These are phyloP conservation scores for Buceros bicornis DNA, from an alignment of 2,797 vertebrate genomes.

Conservation along the genomic window DNA sequence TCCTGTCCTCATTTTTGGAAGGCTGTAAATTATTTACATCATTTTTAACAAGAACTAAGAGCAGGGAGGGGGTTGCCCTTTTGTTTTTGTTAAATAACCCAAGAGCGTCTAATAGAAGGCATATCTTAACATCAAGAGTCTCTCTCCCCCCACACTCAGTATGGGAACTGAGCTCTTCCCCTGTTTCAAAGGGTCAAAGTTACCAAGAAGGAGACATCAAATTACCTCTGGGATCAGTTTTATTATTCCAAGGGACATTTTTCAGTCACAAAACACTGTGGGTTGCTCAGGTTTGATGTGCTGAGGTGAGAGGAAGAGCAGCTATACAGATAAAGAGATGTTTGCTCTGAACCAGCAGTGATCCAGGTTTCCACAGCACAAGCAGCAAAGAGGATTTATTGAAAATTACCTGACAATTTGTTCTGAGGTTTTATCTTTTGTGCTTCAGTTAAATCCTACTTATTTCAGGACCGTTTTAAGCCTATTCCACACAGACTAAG, in stretches of 20 bases:
- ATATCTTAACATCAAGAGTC: neutral
- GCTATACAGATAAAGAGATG: neutral
- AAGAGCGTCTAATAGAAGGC: neutral
- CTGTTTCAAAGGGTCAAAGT: neutral
- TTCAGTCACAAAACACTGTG: neutral
- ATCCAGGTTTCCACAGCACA: neutral
- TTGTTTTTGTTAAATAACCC: neutral
- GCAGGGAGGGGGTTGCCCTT: rapidly evolving
- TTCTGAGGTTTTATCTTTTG: constrained; percentile 25
- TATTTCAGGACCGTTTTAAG: constrained; percentile 14
- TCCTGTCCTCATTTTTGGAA: neutral
- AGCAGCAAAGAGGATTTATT: constrained; percentile 21
- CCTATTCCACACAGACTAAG: neutral
- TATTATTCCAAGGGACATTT: neutral
- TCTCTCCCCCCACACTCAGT: neutral
- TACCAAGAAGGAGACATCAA: neutral
- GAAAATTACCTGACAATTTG: constrained; percentile 39
- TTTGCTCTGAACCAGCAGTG: neutral
- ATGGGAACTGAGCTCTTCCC: neutral
- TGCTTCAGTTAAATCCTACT: constrained; percentile 23
- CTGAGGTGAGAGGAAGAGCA: neutral
- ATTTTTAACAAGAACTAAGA: neutral
- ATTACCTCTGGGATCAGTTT: neutral
- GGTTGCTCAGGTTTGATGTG: neutral
- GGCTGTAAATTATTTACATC: neutral